Base-by-base conservation (phyloP, 2,888 invertebrate genomes). In the Zele albiditarsus region DNA sequence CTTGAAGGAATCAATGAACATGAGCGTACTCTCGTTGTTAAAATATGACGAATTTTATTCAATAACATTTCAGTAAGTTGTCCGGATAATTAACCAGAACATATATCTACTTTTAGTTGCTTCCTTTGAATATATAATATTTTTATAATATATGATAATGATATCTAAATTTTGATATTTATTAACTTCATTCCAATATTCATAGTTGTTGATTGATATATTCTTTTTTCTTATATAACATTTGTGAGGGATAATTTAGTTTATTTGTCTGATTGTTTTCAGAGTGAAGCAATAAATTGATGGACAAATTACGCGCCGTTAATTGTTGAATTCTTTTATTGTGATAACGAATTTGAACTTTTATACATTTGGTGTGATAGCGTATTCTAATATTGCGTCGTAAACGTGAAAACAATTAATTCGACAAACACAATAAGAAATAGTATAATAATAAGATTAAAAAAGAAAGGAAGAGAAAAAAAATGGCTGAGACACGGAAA, bases 401-500 rank as follows among this genome's bases (percentile, higher is more conserved):
- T 20, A n/a, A 53, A 53, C 6, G 53, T 20, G 53, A 53, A 10
- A 10, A 53, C 20, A 20, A 6, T 53, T 20, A n/a, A 23, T 20
- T 53, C 6, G 1, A 10, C 3, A 8, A 20, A 23, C 1, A 53
- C 6, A 20, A 2, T 3, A 53, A n/a, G 8, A 20, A 1, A 20
- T 4, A 53, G 12, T 12, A 12, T 38, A 2, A 23, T 53, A 53
- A 2, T 5, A 53, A 20, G 8, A 20, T 5, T 20, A 53, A 8
- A 53, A 2, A 53, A 20, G 6, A 53, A 53, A 3, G n/a, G 12
- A 12, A 23, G 5, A 20, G 20, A 12, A 31, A 27, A n/a, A 81
- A 62, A 89, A 95, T 95, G 95, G 94, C 95, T 83, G 94, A 94
- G 89, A 94, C 94, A 33, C 91, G 92, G 79, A 91, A 94, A 87